Base-by-base conservation (phyloP, 2,888 invertebrate genomes). In the Lottia scabra region DNA sequence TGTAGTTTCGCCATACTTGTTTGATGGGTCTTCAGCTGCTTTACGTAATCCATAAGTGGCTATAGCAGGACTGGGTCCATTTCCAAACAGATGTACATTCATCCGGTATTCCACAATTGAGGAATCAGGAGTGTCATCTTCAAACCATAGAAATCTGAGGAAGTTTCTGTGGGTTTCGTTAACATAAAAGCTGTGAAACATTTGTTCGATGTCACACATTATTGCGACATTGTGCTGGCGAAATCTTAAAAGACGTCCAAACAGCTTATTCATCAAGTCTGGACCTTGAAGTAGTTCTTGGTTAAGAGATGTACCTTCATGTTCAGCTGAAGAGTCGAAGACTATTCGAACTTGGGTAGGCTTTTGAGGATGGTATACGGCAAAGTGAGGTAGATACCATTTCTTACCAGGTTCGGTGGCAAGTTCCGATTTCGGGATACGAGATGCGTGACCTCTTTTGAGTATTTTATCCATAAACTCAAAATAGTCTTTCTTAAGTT, bases 51-150 rank as follows among this genome's bases (percentile, higher is more conserved):
- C 75, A 56, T 43, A 73, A 2, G 64, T 72, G 19, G 70, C 74
- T 15, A 71, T 43, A 13, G 74, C 67, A 19, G 76, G 76, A 43
- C 62, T 65, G 8, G 76, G 70, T 15, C 68, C 26, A 19, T 67
- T 68, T 1, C 74, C 76, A 72, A 76, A 76, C 2, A 72, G 56
- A 45, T 76, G 74, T 15, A 72, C 72, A 23, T 48, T 72, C 73
- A 75, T 75, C n/a, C 68, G 63, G 46, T 71, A 77, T 27, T 73
- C 73, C 5, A 64, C 48, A 2, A 67, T 30, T 13, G 56, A 45
- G 27, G 68, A 71, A 10, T 44, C 46, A 19, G 65, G 23, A 48
- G 63, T 62, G 67, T 70, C 68, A 46, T 75, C 63, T 26, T 68
- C 46, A 44, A 66, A 72, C 74, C 76, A 76, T 13, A 76, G 19